These are phyloP conservation scores for Eriocheir sinensis DNA, from an alignment of 1,140 invertebrate species.

Conservation along the genomic window DNA sequence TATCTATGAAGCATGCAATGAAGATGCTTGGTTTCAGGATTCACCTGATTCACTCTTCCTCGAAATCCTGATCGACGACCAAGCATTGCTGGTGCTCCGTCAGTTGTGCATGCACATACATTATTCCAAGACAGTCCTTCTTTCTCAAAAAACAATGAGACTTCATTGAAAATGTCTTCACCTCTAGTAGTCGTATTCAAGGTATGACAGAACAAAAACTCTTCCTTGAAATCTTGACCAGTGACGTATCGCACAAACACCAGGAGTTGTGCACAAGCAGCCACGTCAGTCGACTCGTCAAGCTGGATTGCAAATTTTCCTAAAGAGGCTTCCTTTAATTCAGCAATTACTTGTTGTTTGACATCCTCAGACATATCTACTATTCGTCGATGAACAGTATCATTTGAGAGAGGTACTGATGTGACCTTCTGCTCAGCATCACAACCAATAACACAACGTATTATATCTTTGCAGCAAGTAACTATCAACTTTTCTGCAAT, in stretches of 20 bases:
- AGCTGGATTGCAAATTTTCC: slow-evolving; percentile 51
- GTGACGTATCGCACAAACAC: slow-evolving; percentile 40
- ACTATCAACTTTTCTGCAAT: not conserved
- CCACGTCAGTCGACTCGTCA: slow-evolving; percentile 50
- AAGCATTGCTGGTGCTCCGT: not conserved
- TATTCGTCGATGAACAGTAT: not conserved
- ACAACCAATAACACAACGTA: too few relatives aligned
- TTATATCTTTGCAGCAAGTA: not conserved
- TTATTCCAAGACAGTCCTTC: slow-evolving; percentile 33
- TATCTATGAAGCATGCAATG: slow-evolving; percentile 38
- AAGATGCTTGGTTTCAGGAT: slow-evolving; percentile 31
- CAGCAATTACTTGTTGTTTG: slow-evolving; percentile 55
- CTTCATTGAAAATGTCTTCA: slow-evolving; percentile 42
- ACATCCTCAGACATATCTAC: slow-evolving; percentile 37
- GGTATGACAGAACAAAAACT: slow-evolving; percentile 45
- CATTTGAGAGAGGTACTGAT: too few relatives aligned
- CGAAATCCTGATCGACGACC: slow-evolving; percentile 18
- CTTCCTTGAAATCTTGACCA: slow-evolving; percentile 50
- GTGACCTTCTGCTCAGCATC: too few relatives aligned
- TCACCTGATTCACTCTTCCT: not conserved
- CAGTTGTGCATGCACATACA: slow-evolving; percentile 41
- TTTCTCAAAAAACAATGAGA: not conserved
- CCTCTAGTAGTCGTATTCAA: slow-evolving; percentile 43
- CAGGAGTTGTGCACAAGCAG: slow-evolving; percentile 46
- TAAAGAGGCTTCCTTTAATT: slow-evolving; percentile 44